Evolutionary conservation across 2,113 vertebrate genomes (phyloP).

Genomic region (Alosa alosa): DNA sequence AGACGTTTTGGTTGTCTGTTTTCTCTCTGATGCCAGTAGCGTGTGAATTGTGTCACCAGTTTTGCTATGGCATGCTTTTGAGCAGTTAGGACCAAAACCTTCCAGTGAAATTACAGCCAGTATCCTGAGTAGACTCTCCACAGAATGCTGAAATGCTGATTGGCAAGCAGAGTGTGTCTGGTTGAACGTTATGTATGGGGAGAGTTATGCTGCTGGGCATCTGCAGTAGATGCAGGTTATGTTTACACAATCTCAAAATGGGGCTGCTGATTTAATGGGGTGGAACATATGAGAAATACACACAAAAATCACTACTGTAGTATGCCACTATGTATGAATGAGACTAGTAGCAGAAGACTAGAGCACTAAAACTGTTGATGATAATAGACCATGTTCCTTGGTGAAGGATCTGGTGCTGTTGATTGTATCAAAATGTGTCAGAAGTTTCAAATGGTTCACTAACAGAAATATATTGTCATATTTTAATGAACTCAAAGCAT

Average conservation of each 20-base stretch:
- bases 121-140: not conserved
- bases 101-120: not conserved
- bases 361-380: not conserved
- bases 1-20: not conserved
- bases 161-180: not conserved
- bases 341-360: not conserved
- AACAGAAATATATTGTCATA: not conserved
- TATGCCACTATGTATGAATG: not conserved
- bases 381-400: not conserved
- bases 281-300: not conserved
- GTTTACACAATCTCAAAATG: not conserved
- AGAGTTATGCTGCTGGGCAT: not conserved
- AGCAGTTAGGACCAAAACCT: not conserved
- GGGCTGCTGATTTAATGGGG: not conserved
- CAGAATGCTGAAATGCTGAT: not conserved
- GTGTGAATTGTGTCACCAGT: not conserved
- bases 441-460: not conserved
- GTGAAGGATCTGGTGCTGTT: not conserved
- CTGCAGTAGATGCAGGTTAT: not conserved
- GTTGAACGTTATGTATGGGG: not conserved
- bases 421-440: not conserved
- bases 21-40: not conserved
- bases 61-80: not conserved
- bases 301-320: not conserved
- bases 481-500: not conserved